phyloP scores from a whole-genome alignment of 37 sponge, comb jelly and placozoan species.

The Beroe forskalii region DNA sequence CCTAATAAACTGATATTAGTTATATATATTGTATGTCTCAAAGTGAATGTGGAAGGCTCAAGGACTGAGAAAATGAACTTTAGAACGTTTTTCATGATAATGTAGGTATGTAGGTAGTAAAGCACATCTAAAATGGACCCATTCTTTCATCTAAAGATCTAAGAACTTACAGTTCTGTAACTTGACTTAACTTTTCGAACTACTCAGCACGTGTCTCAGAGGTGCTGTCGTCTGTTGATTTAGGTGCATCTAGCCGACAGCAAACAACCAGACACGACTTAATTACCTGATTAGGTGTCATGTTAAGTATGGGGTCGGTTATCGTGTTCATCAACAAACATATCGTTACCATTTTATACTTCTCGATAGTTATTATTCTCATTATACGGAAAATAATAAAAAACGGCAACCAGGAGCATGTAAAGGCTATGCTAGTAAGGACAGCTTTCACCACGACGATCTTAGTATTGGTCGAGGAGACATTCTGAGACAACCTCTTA shows the following conservation, averaged over 20 bases:
- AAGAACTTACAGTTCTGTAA: too few species aligned
- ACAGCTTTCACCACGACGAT: neutral
- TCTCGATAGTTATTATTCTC: neutral
- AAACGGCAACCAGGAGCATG: constrained; percentile 45
- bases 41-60: too few species aligned
- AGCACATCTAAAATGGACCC: too few species aligned
- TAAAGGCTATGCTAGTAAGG: constrained; percentile 9
- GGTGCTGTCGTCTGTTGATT: too few species aligned
- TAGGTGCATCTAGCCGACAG: neutral
- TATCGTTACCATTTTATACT: constrained; percentile 3
- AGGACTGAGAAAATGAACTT: too few species aligned
- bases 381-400: neutral
- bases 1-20: too few species aligned
- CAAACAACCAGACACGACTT: neutral
- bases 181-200: too few species aligned
- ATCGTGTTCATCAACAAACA: constrained; percentile 20
- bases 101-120: too few species aligned
- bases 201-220: too few species aligned
- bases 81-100: too few species aligned
- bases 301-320: neutral
- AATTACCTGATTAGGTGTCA: neutral
- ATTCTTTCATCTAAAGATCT: too few species aligned
- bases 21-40: too few species aligned
- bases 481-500: neutral
- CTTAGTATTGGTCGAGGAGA: neutral